Conservation (phyloP, 2,888 invertebrate species). For the Nezara viridula region DNA sequence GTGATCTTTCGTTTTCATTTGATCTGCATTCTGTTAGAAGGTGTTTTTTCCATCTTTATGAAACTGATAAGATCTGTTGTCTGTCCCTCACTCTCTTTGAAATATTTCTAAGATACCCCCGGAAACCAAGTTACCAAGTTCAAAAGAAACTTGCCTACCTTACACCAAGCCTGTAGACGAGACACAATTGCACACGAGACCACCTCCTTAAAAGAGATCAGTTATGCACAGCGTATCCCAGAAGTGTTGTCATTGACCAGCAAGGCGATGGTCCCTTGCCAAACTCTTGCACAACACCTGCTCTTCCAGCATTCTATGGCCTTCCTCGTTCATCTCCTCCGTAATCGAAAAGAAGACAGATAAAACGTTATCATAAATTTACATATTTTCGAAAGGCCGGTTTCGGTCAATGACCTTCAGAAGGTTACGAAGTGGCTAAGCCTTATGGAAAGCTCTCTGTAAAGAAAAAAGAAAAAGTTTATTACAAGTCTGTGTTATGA, state of each 20-base stretch:
- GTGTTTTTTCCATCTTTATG: too few species aligned
- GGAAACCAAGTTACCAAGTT: neutral
- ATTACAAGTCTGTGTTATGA: neutral
- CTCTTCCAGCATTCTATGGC: constrained; percentile 14
- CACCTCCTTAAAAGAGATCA: neutral
- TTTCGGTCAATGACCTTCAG: neutral
- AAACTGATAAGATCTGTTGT: too few species aligned
- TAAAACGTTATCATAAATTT: neutral
- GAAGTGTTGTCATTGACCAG: constrained; percentile 45
- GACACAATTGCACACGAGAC: neutral
- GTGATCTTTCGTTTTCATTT: too few species aligned
- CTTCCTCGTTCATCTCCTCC: constrained; percentile 7
- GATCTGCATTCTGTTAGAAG: too few species aligned
- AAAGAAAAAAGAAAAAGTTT: neutral
- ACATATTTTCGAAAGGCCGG: neutral
- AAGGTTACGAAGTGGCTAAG: neutral
- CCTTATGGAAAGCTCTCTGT: neutral
- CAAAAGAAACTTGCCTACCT: neutral
- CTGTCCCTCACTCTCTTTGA: too few species aligned
- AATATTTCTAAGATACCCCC: too few species aligned
- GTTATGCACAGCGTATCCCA: neutral
- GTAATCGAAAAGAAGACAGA: neutral
- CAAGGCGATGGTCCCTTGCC: constrained; percentile 17
- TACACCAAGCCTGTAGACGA: neutral
- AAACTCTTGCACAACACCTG: constrained; percentile 17